Conservation (phyloP, 2,113 vertebrate genomes). For the Ictidomys tridecemlineatus region DNA sequence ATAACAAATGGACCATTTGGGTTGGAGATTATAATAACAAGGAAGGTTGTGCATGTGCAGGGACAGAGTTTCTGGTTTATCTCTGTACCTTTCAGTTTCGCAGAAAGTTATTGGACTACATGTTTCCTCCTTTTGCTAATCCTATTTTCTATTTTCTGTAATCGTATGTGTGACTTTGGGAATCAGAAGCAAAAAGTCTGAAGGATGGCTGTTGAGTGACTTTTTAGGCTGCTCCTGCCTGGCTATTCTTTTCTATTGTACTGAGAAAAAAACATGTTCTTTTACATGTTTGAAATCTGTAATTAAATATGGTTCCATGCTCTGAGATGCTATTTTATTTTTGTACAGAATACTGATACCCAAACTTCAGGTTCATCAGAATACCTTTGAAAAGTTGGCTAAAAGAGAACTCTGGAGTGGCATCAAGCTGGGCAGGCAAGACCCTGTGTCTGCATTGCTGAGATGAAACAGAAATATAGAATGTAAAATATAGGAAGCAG, state of each 20-base stretch:
- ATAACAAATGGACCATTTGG: not conserved
- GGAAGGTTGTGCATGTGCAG: not conserved
- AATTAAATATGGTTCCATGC: not conserved
- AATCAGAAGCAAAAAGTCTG: not conserved
- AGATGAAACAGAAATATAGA: not conserved
- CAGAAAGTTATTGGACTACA: not conserved
- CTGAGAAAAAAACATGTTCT: not conserved
- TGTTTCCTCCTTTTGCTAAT: not conserved
- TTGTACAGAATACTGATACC: not conserved
- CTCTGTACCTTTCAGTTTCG: not conserved
- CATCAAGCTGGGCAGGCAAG: not conserved
- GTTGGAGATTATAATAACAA: not conserved
- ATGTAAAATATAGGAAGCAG: not conserved
- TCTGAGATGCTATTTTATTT: not conserved
- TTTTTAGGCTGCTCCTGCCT: not conserved
- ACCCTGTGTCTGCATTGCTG: not conserved
- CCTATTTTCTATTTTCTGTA: not conserved
- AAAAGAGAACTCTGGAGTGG: not conserved
- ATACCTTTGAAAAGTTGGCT: not conserved
- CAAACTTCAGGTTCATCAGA: not conserved
- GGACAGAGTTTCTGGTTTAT: too few relatives aligned
- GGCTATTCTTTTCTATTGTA: not conserved
- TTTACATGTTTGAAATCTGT: not conserved
- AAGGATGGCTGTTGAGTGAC: not conserved
- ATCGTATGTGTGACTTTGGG: not conserved